A percentile compares a stretch with the other conserved stretches of the same genome.
Conservation (phyloP, 2,888 invertebrate species). For the Hypercompe scribonia region DNA sequence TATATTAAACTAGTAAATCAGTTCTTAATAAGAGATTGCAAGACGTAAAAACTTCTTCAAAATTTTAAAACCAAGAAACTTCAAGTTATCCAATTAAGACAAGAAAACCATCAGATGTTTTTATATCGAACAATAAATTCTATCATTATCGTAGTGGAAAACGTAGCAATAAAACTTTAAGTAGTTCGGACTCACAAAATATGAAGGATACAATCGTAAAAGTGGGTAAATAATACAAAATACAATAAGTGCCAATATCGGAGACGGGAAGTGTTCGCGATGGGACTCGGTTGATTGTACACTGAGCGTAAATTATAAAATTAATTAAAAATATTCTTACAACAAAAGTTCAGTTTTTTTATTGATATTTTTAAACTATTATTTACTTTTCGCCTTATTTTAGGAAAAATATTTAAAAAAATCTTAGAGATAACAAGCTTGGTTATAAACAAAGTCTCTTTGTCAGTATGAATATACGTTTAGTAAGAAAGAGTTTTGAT, state of each 20-base stretch:
- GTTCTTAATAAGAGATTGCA: too few species aligned
- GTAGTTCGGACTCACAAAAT: slow-evolving; percentile 84
- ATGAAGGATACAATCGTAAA: slow-evolving; percentile 81
- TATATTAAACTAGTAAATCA: too few species aligned
- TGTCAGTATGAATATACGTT: too few species aligned
- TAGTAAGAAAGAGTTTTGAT: too few species aligned
- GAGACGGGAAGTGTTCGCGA: slow-evolving; percentile 67
- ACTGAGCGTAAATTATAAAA: slow-evolving; percentile 33
- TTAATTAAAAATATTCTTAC: not conserved
- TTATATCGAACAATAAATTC: slow-evolving; percentile 74
- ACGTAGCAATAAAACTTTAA: slow-evolving; percentile 81
- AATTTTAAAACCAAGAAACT: slow-evolving; percentile 17
- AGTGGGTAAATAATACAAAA: slow-evolving; percentile 86
- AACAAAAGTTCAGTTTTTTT: too few species aligned
- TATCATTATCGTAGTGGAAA: slow-evolving; percentile 79
- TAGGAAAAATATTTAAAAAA: too few species aligned
- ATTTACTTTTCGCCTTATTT: too few species aligned
- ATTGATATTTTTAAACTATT: too few species aligned
- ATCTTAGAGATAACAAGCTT: too few species aligned
- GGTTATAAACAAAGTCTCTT: too few species aligned
- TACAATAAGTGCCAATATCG: slow-evolving; percentile 85
- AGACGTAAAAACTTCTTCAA: not conserved
- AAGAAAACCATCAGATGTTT: slow-evolving; percentile 66
- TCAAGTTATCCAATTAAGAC: slow-evolving; percentile 70
- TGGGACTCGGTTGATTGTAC: slow-evolving; percentile 49